Evolutionary conservation across 2,113 vertebrate species (phyloP).

Genomic region (Anguilla japonica): DNA sequence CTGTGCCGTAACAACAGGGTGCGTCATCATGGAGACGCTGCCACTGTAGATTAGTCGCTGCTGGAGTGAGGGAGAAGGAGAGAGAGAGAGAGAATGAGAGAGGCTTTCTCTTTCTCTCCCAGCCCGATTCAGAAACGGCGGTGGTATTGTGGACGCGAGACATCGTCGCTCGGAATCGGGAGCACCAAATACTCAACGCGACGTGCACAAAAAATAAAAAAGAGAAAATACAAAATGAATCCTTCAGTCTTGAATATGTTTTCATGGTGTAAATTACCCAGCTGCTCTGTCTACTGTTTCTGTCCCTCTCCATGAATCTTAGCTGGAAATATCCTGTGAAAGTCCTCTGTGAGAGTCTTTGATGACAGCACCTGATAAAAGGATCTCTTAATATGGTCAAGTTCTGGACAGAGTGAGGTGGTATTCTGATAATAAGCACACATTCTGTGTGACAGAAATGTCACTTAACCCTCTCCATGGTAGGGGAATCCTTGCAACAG

Average conservation of each 20-base stretch:
- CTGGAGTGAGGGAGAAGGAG: not conserved
- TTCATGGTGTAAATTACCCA: not conserved
- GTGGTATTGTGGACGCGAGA: not conserved
- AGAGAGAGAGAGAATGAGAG: conserved; percentile 13
- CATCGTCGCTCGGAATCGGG: not conserved
- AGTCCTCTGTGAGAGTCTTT: not conserved
- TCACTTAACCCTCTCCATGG: not conserved
- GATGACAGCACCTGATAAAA: not conserved
- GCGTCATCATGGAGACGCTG: conserved; percentile 51
- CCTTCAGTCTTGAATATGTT: not conserved
- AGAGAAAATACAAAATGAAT: not conserved
- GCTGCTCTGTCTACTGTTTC: not conserved
- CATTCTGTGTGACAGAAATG: not conserved
- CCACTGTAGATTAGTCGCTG: conserved; percentile 33
- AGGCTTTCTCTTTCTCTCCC: not conserved
- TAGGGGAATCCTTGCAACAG: not conserved
- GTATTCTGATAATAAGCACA: no score
- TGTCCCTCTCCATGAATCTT: not conserved
- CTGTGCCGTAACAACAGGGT: conserved; percentile 46
- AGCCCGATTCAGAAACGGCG: not conserved
- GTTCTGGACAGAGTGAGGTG: not conserved
- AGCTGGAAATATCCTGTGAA: no score
- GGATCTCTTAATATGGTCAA: not conserved
- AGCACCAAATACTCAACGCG: not conserved
- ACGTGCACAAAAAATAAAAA: not conserved